phyloP scores from a whole-genome alignment of 2,797 vertebrate species.

The Setipinna tenuifilis region DNA sequence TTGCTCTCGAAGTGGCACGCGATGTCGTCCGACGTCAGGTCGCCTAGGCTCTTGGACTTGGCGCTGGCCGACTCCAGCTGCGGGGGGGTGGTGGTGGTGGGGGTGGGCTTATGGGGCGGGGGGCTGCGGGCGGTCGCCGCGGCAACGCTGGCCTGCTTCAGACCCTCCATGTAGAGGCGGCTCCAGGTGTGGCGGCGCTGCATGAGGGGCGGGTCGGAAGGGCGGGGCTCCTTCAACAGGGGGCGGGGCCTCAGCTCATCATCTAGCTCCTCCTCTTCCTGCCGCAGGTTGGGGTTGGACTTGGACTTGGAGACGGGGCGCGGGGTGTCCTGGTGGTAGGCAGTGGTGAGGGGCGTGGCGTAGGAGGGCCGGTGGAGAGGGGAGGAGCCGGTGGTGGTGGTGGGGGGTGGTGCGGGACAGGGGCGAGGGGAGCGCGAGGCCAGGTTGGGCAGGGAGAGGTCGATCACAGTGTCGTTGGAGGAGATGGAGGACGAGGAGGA shows the following conservation, averaged over 20 bases:
- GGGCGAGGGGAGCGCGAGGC: slow-evolving; percentile 79
- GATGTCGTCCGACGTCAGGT: slow-evolving; percentile 93
- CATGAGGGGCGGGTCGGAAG: slow-evolving; percentile 60
- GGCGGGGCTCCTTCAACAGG: slow-evolving; percentile 60
- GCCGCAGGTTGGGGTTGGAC: slow-evolving; percentile 88
- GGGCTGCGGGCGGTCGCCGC: neutral
- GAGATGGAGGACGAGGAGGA: slow-evolving; percentile 96
- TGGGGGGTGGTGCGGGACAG: slow-evolving; percentile 58
- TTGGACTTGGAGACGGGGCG: slow-evolving; percentile 84
- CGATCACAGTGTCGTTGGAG: slow-evolving; percentile 91
- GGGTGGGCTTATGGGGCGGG: neutral
- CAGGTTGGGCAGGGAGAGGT: slow-evolving; percentile 86
- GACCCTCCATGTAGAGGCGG: slow-evolving; percentile 83
- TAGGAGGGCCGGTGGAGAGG: slow-evolving; percentile 76
- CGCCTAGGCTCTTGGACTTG: slow-evolving; percentile 94
- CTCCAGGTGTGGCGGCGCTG: slow-evolving; percentile 87
- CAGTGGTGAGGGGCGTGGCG: slow-evolving; percentile 57
- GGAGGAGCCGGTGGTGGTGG: slow-evolving; percentile 69
- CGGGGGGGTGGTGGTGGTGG: neutral
- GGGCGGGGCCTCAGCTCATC: slow-evolving; percentile 75
- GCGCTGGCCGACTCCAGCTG: slow-evolving; percentile 48
- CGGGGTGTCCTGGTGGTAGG: slow-evolving; percentile 60
- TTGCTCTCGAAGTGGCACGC: slow-evolving; percentile 84
- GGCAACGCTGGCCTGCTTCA: slow-evolving; percentile 72
- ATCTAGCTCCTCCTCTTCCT: slow-evolving; percentile 36